phyloP scores from a whole-genome alignment of 2,113 vertebrate species.

The Reinhardtius hippoglossoides region DNA sequence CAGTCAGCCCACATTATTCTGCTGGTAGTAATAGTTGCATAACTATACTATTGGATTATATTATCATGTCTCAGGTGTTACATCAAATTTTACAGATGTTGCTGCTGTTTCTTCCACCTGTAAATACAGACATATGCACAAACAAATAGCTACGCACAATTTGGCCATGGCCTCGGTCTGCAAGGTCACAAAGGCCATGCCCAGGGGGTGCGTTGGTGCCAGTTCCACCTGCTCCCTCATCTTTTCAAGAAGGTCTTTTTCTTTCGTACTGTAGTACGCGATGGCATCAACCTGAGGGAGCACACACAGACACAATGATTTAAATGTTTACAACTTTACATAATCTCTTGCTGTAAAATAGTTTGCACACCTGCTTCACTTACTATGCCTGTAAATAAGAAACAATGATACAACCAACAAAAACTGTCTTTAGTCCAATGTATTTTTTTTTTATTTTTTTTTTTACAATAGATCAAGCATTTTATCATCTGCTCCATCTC shows the following conservation, averaged over 20 bases:
- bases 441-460: too few relatives aligned
- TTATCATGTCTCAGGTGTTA: background rate
- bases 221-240: conserved; percentile 77
- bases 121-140: background rate
- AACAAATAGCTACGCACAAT: conserved; percentile 82
- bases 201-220: conserved; percentile 82
- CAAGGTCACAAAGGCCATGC: conserved; percentile 94
- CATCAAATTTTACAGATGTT: background rate
- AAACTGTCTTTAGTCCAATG: too few relatives aligned
- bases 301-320: background rate
- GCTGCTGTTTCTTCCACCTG: background rate
- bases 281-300: conserved; percentile 90
- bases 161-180: conserved; percentile 91
- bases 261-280: conserved; percentile 86
- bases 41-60: background rate
- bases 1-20: background rate
- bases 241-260: conserved; percentile 79
- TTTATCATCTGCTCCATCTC: conserved; percentile 34
- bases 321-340: background rate
- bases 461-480: too few relatives aligned
- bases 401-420: too few relatives aligned
- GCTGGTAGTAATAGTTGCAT: background rate
- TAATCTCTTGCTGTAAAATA: background rate
- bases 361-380: background rate
- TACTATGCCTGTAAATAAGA: too few relatives aligned